These are phyloP conservation scores for Tringa solitaria DNA, from an alignment of 2,113 vertebrate species.

Conservation along the genomic window DNA sequence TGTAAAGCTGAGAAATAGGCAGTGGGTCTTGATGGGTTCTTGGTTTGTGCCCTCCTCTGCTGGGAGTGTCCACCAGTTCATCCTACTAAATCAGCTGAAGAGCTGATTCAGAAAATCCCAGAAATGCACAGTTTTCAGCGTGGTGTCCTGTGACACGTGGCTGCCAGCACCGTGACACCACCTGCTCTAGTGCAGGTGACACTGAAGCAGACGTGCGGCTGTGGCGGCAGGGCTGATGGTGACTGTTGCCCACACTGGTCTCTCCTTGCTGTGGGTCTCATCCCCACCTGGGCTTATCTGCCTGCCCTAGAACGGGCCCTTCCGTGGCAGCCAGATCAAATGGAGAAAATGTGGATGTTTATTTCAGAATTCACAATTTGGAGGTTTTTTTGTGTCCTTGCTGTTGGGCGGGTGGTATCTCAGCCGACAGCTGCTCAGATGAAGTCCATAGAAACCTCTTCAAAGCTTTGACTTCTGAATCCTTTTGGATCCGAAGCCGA, in stretches of 20 bases:
- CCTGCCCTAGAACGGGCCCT: fast-evolving
- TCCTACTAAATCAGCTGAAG: too few relatives aligned
- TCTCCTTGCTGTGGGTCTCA: neutral
- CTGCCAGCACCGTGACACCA: fast-evolving
- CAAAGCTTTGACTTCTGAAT: too few relatives aligned
- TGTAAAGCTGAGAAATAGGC: fast-evolving
- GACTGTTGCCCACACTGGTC: fast-evolving
- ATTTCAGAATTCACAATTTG: too few relatives aligned
- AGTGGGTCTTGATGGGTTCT: fast-evolving
- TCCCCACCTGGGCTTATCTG: fast-evolving
- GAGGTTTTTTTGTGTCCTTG: too few relatives aligned
- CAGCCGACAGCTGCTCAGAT: too few relatives aligned
- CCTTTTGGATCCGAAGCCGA: neutral
- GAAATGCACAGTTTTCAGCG: neutral
- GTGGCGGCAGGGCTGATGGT: neutral
- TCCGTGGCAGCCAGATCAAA: too few relatives aligned
- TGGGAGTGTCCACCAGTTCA: neutral
- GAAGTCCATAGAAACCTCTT: neutral
- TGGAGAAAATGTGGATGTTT: neutral
- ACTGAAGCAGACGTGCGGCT: fast-evolving
- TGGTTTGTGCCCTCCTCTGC: neutral
- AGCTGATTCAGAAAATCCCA: neutral
- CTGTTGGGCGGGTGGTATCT: too few relatives aligned
- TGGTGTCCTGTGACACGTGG: fast-evolving
- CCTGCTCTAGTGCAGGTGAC: fast-evolving